Evolutionary conservation across 2,888 invertebrate species (phyloP).

Genomic region (Norana najaformis): DNA sequence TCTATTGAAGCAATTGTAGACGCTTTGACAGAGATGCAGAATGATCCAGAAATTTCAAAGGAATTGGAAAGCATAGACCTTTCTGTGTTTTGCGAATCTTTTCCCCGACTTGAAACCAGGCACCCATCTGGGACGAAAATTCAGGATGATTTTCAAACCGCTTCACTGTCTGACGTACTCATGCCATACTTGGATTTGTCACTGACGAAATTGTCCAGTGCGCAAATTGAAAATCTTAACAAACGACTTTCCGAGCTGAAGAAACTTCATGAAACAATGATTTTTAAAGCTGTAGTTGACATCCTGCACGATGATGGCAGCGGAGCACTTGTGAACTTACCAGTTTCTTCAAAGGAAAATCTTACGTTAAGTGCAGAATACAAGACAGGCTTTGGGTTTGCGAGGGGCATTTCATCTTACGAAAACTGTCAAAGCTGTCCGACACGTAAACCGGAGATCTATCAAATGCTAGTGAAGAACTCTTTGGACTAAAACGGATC

Average conservation of each 20-base stretch:
- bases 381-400: background rate
- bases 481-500: background rate
- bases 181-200: background rate
- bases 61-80: conserved; percentile 16
- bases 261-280: background rate
- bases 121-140: background rate
- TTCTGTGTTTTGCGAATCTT: background rate
- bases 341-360: conserved; percentile 13
- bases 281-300: background rate
- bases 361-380: background rate
- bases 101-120: background rate
- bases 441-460: background rate
- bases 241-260: conserved; percentile 18
- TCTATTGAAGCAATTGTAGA: background rate
- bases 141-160: background rate
- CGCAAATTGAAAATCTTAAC: background rate
- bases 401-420: background rate
- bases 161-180: background rate
- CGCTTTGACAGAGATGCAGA: background rate
- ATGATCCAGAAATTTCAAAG: background rate
- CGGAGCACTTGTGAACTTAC: background rate
- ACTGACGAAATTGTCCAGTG: background rate
- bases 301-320: background rate
- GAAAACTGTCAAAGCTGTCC: background rate
- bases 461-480: background rate